These are phyloP conservation scores for Caenorhabditis becei DNA, from an alignment of 2,888 invertebrate genomes.

Conservation along the genomic window DNA sequence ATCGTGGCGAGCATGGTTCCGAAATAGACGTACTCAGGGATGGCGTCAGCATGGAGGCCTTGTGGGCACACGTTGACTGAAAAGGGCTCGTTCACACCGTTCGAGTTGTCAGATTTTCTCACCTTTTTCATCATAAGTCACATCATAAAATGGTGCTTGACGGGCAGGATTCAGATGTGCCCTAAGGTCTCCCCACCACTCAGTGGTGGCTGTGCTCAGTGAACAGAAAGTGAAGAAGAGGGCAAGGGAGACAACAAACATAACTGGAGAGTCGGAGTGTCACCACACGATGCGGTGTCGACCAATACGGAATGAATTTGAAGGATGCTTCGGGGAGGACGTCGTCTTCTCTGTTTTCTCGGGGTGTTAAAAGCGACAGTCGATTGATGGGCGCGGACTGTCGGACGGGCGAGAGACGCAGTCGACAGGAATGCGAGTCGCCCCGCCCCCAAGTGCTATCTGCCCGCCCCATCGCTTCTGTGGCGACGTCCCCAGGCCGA, in stretches of 20 bases:
- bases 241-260: conserved; percentile 22
- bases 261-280: conserved; percentile 20
- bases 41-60: conserved; percentile 79
- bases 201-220: conserved; percentile 73
- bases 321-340: conserved; percentile 33
- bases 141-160: conserved; percentile 79
- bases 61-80: conserved; percentile 75
- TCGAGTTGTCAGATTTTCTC: conserved; percentile 13
- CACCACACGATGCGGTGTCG: conserved; percentile 46
- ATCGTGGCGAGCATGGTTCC: conserved; percentile 80
- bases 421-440: conserved; percentile 50
- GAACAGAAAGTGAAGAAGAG: conserved; percentile 18
- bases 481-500: conserved; percentile 20
- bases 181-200: conserved; percentile 81
- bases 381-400: conserved; percentile 30
- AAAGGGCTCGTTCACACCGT: too few species aligned
- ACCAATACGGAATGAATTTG: conserved; percentile 50
- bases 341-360: conserved; percentile 29
- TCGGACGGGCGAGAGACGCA: conserved; percentile 32
- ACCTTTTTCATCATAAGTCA: conserved; percentile 81
- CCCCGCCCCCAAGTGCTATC: conserved; percentile 31
- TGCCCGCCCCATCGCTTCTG: conserved; percentile 39
- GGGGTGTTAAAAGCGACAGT: conserved; percentile 62
- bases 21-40: conserved; percentile 81
- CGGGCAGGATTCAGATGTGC: conserved; percentile 79